Base-by-base conservation (phyloP, 2,797 vertebrate species). In the Liparis tanakae region DNA sequence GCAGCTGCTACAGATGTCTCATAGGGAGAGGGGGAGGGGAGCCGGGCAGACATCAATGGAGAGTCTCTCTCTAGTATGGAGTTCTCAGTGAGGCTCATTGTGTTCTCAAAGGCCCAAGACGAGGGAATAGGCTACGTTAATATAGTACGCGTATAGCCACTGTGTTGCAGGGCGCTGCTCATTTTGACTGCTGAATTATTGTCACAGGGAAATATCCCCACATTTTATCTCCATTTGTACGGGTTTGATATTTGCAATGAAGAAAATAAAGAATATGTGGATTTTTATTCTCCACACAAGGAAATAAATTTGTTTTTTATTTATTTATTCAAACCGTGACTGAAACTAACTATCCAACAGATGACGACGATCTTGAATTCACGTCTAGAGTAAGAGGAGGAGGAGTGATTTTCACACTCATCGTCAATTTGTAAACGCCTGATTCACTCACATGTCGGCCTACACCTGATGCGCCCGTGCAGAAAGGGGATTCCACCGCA, bases 1-100 rank as follows among this genome's bases (percentile, higher is more conserved):
- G 93, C 94, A 95, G 94, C 95, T 95, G 94, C 94, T 94, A 94
- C 94, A 94, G 94, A 95, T 94, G 93, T 94, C 93, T 94, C 89
- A 84, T 82, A 81, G 86, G 87, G 83, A 85, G 90, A 89, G 93
- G 90, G 93, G 93, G 92, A 93, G 93, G 93, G 93, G 94, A 85
- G 76, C 76, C 64, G 70, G 85, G 91, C 89, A 93, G 90, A 93
- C 93, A 93, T 95, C 93, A 94, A 95, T 95, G 92, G 92, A 91
- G 87, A 90, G 86, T 86, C 90, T 92, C 88, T 89, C 83, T 92
- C 83, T 87, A 86, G 86, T 90, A 84, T 91, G 83, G 88, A 91
- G 90, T 89, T 88, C 91, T 92, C 90, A 89, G 88, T 93, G 85
- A 89, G 87, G 81, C 89, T 92, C 86, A 93, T 92, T 92, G 92